Base-by-base conservation (phyloP, 2,888 invertebrate species). In the Zygothrica quintamaculata region DNA sequence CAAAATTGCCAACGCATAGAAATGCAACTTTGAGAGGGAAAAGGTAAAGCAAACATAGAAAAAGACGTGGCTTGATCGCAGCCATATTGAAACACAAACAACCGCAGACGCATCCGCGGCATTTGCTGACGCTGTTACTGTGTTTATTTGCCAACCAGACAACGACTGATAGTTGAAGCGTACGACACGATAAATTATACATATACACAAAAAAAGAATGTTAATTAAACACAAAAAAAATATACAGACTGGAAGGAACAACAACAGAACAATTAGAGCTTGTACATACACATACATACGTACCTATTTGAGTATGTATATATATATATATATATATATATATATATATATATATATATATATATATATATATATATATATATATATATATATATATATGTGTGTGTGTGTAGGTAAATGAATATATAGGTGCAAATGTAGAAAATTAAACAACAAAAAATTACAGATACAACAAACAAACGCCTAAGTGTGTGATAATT, bases 191-290 rank as follows among this genome's bases (percentile, higher is more conserved):
- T 82, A 78, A 85, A 85, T 50, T 72, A 65, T 81, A 64, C 71
- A 22, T 22, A 5, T 22, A 22, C 5, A 5, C 5, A 22, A 59
- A 61, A 50, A 53, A 57, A 64, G 42, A 64, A 65, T 64, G 80
- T 86, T 84, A 85, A 79, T 85, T 78, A 79, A 82, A 74, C 61
- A 77, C 59, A 65, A 58, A 42, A 44, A 77, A 31, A 59, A 44
- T n/a, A 22, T 22, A 22, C 18, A 74, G 39, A 61, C 76, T 42
- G 36, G 33, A 18, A 68, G 53, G 43, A 51, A 31, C 68, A 67
- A 80, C 71, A 81, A 78, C 67, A 85, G 61, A 71, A 74, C 71
- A 79, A 81, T 85, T 79, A 79, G 75, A 65, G 62, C 68, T 56
- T 65, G 18, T 48, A 46, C 15, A 52, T 9, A 31, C 36, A 34